phyloP scores from a whole-genome alignment of 2,888 invertebrate genomes.

The Phaonia tiefii region DNA sequence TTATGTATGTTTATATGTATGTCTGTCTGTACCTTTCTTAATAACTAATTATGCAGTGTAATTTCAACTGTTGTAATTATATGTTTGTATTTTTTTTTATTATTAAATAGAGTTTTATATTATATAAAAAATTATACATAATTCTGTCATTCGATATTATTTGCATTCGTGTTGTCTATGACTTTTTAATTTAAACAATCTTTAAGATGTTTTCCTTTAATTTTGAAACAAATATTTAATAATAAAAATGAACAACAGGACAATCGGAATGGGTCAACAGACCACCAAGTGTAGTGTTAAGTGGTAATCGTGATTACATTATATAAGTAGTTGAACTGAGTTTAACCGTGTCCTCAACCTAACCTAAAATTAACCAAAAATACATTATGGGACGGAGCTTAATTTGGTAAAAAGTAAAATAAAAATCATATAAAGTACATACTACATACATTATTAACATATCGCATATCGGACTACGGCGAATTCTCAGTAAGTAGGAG shows the following conservation, averaged over 20 bases:
- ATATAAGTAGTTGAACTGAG: too few relatives aligned
- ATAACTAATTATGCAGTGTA: conserved; percentile 49
- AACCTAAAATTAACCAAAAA: too few relatives aligned
- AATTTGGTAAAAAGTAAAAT: too few relatives aligned
- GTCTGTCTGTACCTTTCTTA: too few relatives aligned
- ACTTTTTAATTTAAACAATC: conserved; percentile 35
- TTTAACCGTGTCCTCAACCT: too few relatives aligned
- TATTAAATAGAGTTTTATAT: neutral
- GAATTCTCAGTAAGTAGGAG: too few relatives aligned
- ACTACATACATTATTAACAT: too few relatives aligned
- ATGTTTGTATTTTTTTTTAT: conserved; percentile 31
- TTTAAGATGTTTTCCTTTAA: conserved; percentile 12
- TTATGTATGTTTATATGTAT: conserved; percentile 39
- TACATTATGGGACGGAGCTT: too few relatives aligned
- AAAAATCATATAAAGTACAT: too few relatives aligned
- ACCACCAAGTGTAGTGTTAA: neutral
- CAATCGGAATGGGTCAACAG: too few relatives aligned
- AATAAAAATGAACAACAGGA: neutral
- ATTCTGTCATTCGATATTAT: neutral
- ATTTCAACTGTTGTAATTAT: conserved; percentile 51
- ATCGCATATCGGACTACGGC: too few relatives aligned
- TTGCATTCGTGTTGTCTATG: neutral
- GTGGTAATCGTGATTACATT: too few relatives aligned
- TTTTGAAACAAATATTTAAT: neutral
- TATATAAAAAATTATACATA: conserved; percentile 1